Conservation (phyloP, 1,140 invertebrate genomes). For the Diploscapter pachys region DNA sequence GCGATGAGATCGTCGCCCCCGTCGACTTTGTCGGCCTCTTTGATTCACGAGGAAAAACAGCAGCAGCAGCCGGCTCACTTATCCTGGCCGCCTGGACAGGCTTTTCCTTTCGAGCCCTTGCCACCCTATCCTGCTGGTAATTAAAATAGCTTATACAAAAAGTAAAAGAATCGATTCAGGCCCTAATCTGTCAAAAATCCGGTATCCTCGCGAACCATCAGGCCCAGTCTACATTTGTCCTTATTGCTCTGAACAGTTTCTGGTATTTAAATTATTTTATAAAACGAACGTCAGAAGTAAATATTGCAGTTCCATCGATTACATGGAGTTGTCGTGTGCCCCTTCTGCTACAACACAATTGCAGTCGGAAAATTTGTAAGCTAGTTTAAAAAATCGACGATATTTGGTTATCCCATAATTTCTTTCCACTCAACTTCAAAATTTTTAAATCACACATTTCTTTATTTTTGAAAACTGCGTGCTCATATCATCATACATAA, state of each 20-base stretch:
- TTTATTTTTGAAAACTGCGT: too few species aligned
- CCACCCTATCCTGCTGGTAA: conserved; percentile 22
- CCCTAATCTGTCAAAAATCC: conserved; percentile 24
- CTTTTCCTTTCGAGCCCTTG: conserved; percentile 17
- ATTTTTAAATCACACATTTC: too few species aligned
- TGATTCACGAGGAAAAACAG: too few species aligned
- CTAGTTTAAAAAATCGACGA: background rate
- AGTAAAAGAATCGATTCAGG: background rate
- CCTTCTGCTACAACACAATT: conserved; percentile 18
- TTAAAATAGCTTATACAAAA: background rate
- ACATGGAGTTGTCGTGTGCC: conserved; percentile 15
- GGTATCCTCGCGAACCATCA: conserved; percentile 14
- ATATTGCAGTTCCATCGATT: background rate
- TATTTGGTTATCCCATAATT: too few species aligned
- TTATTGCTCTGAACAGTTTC: conserved; percentile 12
- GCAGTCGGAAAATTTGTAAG: conserved; percentile 20
- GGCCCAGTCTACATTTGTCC: conserved; percentile 16
- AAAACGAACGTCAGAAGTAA: too few species aligned
- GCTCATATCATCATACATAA: too few species aligned
- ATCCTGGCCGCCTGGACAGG: conserved; percentile 21
- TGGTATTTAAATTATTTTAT: background rate
- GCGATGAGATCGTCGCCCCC: too few species aligned
- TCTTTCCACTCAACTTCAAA: too few species aligned
- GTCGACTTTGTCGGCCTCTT: too few species aligned
- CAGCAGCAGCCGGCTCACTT: background rate